Evolutionary conservation across 2,113 vertebrate genomes (phyloP), one percentile per base, ranked within the genome.

Genomic region (Brachypodius melanocephalos): DNA sequence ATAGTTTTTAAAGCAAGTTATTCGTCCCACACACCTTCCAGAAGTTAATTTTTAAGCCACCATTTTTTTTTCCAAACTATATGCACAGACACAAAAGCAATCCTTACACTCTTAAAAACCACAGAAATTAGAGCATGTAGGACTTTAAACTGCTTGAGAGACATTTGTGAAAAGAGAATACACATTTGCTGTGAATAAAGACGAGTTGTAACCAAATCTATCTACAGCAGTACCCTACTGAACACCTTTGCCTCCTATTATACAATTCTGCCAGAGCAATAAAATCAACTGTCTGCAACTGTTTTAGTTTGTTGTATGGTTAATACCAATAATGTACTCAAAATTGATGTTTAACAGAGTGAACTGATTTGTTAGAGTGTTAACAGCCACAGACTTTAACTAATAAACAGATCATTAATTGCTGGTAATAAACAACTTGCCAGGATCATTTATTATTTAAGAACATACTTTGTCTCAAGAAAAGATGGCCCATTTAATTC

Each of bases 331-430:
- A 92, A 94, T 76, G 94, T 90, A 96, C 96, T 97, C 97, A 96
- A 97, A 97, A 97, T 97, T 96, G 97, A 98, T 97, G 96, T 96
- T 97, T 98, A 97, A 97, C 97, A 97, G 97, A 96, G 95, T 97
- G 90, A 96, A 93, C 96, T 92, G 96, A 96, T 77, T 92, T 96
- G 94, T 93, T 94, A 75, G 93, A 73, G 91, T 96, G 97, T 97
- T 98, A 97, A 97, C 96, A 97, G 97, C 96, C 51, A 94, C 91
- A 93, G 97, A 97, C 95, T 96, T 93, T 49, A 93, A 96, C 97
- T 96, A 95, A 98, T 98, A 98, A 98, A 98, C 97, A 97, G 97
- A 97, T 97, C 90, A 88, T 98, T 97, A 97, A 97, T 95, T 93
- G 84, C 69, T 63, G 95, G 97, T 90, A 97, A 97, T 98, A 98